Conservation (phyloP, 2,113 vertebrate species). For the Cyprinodon variegatus region DNA sequence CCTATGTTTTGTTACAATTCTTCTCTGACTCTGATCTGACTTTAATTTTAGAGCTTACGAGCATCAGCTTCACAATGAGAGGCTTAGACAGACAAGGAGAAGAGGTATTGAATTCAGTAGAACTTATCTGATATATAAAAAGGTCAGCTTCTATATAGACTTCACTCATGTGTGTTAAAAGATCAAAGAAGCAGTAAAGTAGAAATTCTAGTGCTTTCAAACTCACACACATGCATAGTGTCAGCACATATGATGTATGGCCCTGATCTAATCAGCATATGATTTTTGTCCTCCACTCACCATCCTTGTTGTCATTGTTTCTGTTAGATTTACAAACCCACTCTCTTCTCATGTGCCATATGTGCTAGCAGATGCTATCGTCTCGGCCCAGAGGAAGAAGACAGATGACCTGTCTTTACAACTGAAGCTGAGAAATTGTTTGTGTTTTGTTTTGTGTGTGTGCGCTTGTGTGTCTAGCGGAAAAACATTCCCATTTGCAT, state of each 20-base stretch:
- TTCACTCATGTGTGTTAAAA: neutral
- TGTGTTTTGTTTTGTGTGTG: slow-evolving; percentile 20
- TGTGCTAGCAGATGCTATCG: slow-evolving; percentile 79
- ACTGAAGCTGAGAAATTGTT: slow-evolving; percentile 76
- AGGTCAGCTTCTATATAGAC: neutral
- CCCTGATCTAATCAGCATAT: slow-evolving; percentile 56
- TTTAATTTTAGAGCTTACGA: slow-evolving; percentile 28
- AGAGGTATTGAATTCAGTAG: slow-evolving; percentile 36
- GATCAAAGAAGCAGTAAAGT: neutral
- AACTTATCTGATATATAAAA: slow-evolving; percentile 18
- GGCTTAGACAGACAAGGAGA: slow-evolving; percentile 29
- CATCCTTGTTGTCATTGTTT: slow-evolving; percentile 68
- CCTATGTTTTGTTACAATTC: neutral
- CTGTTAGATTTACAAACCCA: slow-evolving; percentile 73
- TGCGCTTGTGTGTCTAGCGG: neutral
- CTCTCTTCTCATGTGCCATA: slow-evolving; percentile 70
- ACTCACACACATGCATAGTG: slow-evolving; percentile 1
- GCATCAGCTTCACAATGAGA: slow-evolving; percentile 8
- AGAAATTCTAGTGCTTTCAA: slow-evolving; percentile 2
- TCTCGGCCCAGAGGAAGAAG: slow-evolving; percentile 73
- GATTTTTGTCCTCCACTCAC: slow-evolving; percentile 50
- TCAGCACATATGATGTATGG: slow-evolving; percentile 45
- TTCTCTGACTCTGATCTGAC: slow-evolving; percentile 43
- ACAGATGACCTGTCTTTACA: slow-evolving; percentile 78
- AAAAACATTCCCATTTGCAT: slow-evolving; percentile 51